Conservation (phyloP, 2,797 vertebrate genomes). For the Rhinogobio ventralis region DNA sequence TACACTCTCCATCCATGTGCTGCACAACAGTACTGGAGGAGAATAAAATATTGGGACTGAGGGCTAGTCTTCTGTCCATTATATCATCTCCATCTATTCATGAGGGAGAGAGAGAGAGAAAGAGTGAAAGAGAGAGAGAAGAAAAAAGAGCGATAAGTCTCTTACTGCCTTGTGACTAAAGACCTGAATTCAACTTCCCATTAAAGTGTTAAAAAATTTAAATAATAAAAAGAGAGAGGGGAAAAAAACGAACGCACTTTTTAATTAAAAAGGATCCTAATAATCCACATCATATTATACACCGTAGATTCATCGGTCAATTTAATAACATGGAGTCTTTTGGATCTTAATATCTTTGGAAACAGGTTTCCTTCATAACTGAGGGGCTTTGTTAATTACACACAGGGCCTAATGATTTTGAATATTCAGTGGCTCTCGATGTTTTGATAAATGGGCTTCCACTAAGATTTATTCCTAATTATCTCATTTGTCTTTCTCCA, state of each 20-base stretch:
- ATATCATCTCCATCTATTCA: constrained; percentile 47
- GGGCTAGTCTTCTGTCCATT: constrained; percentile 60
- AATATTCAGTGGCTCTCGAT: constrained; percentile 96
- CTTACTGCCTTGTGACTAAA: constrained; percentile 78
- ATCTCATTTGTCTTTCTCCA: constrained; percentile 99
- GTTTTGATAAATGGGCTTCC: constrained; percentile 97
- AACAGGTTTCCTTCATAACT: constrained; percentile 87
- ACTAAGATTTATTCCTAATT: constrained; percentile 99
- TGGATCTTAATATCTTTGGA: constrained; percentile 86
- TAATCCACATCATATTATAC: constrained; percentile 89
- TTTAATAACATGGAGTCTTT: constrained; percentile 88
- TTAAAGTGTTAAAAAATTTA: constrained; percentile 87
- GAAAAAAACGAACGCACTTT: constrained; percentile 83
- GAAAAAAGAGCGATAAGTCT: constrained; percentile 48
- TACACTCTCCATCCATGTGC: constrained; percentile 58
- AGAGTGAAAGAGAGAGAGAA: constrained; percentile 26
- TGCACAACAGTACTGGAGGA: constrained; percentile 43
- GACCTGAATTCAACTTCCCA: constrained; percentile 82
- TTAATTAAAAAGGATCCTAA: constrained; percentile 91
- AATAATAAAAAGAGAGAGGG: constrained; percentile 65
- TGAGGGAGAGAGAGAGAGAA: constrained; percentile 31
- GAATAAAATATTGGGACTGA: constrained; percentile 63
- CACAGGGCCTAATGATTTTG: constrained; percentile 94
- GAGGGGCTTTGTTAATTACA: constrained; percentile 94
- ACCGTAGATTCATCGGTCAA: constrained; percentile 88